phyloP scores from a whole-genome alignment of 2,888 invertebrate genomes.

The Drosophila imparisetae region DNA sequence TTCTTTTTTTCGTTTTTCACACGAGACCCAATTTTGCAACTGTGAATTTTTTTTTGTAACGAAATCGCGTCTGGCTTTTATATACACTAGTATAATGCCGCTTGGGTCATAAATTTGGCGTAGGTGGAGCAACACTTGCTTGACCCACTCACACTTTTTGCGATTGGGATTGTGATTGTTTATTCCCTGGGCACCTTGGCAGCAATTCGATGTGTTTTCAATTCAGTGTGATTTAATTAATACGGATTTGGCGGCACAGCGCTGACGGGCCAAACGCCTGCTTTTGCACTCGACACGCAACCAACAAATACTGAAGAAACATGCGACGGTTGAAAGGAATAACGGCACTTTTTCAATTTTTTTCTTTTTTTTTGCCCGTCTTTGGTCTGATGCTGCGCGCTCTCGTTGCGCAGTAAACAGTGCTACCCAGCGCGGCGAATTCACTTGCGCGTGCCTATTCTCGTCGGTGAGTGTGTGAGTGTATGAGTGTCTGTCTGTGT shows the following conservation, averaged over 20 bases:
- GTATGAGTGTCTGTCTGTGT: constrained; percentile 3
- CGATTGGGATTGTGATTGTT: constrained; percentile 36
- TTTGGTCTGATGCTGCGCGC: constrained; percentile 64
- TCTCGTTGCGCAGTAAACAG: constrained; percentile 58
- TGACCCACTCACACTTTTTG: constrained; percentile 44
- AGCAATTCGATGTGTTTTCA: constrained; percentile 50
- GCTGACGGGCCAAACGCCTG: constrained; percentile 36
- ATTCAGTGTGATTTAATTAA: constrained; percentile 74
- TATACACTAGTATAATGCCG: constrained; percentile 23
- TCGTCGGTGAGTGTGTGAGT: constrained; percentile 19
- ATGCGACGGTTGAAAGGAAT: constrained; percentile 54
- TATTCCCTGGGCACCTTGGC: constrained; percentile 45
- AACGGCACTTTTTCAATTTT: constrained; percentile 28
- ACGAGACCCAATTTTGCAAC: constrained; percentile 61
- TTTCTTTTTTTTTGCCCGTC: constrained; percentile 1
- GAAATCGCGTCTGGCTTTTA: constrained; percentile 28
- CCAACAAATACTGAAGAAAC: constrained; percentile 79
- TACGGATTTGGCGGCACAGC: constrained; percentile 61
- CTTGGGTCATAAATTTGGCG: constrained; percentile 40
- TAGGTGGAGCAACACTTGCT: constrained; percentile 49
- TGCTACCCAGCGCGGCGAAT: constrained; percentile 68
- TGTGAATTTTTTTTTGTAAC: constrained; percentile 24
- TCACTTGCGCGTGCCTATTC: constrained; percentile 51
- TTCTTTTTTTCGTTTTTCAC: constrained; percentile 16
- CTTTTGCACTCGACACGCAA: constrained; percentile 76